These are phyloP conservation scores for Candoia aspera DNA, from an alignment of 2,113 vertebrate genomes.

Conservation along the genomic window DNA sequence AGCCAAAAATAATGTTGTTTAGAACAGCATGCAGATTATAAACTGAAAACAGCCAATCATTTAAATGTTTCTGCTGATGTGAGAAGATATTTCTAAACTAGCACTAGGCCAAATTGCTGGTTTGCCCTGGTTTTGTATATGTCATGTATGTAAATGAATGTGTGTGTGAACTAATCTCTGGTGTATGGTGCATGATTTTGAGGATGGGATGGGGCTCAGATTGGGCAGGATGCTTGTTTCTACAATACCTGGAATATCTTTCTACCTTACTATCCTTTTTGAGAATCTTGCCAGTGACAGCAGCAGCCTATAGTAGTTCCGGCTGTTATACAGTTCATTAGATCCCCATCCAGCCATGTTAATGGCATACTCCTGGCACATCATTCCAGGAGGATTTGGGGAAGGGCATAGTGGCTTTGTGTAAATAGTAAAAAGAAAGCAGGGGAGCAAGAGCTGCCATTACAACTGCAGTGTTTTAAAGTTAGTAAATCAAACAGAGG, in stretches of 20 bases:
- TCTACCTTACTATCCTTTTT: background rate
- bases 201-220: background rate
- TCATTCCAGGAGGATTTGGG: background rate
- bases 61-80: background rate
- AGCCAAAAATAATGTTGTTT: background rate
- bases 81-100: background rate
- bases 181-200: background rate
- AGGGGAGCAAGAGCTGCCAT: background rate
- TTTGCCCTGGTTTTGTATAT: background rate
- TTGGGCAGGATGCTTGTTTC: background rate
- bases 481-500: background rate
- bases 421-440: background rate
- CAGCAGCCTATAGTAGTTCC: background rate
- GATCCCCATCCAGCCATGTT: background rate
- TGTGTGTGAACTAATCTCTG: background rate
- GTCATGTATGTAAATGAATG: background rate
- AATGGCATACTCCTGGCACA: background rate
- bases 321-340: background rate
- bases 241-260: background rate
- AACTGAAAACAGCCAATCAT: background rate
- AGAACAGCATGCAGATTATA: background rate
- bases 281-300: background rate
- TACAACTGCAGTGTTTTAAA: background rate
- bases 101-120: background rate
- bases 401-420: background rate